These are phyloP conservation scores for Sebastes variabilis DNA, from an alignment of 2,797 vertebrate species.

Conservation along the genomic window DNA sequence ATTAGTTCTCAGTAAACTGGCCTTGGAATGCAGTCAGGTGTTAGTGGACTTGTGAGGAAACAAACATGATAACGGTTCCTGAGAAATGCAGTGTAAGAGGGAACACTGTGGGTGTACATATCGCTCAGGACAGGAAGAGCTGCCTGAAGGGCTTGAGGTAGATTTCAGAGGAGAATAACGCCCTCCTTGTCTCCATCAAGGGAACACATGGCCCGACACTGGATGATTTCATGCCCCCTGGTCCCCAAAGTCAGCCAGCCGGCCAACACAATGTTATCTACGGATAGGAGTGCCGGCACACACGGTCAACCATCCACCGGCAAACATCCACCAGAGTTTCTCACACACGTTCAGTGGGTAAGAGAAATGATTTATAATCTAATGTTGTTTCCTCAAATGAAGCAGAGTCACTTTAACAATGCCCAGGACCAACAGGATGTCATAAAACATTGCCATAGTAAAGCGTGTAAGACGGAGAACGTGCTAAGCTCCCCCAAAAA, in stretches of 20 bases:
- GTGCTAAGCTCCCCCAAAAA: not conserved
- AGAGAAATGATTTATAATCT: slow-evolving; percentile 52
- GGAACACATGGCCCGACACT: slow-evolving; percentile 51
- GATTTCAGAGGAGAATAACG: slow-evolving; percentile 53
- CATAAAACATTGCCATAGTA: slow-evolving; percentile 42
- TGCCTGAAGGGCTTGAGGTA: slow-evolving; percentile 41
- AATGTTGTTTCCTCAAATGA: slow-evolving; percentile 47
- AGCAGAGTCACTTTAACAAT: slow-evolving; percentile 54
- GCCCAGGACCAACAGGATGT: slow-evolving; percentile 57
- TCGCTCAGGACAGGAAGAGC: slow-evolving; percentile 52
- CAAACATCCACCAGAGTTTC: slow-evolving; percentile 43
- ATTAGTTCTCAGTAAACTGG: not conserved
- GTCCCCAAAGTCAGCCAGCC: slow-evolving; percentile 51
- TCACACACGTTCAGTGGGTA: slow-evolving; percentile 46
- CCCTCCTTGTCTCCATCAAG: slow-evolving; percentile 57
- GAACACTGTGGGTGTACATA: not conserved
- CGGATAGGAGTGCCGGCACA: slow-evolving; percentile 54
- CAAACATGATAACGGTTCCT: slow-evolving; percentile 6
- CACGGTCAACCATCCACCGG: slow-evolving; percentile 48
- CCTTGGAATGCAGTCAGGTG: slow-evolving; percentile 1
- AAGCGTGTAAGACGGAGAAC: not conserved
- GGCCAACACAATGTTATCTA: slow-evolving; percentile 81
- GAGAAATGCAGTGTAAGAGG: slow-evolving; percentile 21
- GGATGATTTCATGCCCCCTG: slow-evolving; percentile 62
- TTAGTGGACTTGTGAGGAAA: not conserved